phyloP scores from a whole-genome alignment of 30 jellyfish, hydroid and myxozoan species.

The Clytia hemisphaerica region DNA sequence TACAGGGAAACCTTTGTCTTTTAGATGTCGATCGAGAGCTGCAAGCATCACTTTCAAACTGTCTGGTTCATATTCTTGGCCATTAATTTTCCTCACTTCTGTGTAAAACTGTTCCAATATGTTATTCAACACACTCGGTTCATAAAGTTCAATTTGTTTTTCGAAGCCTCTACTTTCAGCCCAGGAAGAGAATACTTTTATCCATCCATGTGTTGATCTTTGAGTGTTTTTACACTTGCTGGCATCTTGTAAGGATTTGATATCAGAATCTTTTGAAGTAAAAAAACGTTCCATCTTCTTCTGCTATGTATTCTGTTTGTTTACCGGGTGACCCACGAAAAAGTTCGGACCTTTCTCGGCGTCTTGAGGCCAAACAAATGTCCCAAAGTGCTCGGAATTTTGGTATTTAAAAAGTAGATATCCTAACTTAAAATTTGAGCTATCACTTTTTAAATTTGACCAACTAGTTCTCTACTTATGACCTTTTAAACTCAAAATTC shows the following conservation, averaged over 20 bases:
- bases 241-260: neutral
- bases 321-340: no score
- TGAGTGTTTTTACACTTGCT: conserved; percentile 5
- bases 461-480: no score
- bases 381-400: no score
- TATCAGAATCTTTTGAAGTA: neutral
- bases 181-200: neutral
- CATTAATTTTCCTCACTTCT: conserved; percentile 2
- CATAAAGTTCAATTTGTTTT: neutral
- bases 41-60: neutral
- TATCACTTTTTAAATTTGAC: no score
- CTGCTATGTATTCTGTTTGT: no score
- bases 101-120: neutral
- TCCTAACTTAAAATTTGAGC: no score
- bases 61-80: conserved; percentile 16
- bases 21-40: neutral
- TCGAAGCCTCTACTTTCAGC: neutral
- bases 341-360: no score
- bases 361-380: no score
- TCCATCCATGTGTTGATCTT: neutral
- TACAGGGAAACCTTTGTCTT: neutral
- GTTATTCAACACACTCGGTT: neutral
- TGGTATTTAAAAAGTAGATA: no score
- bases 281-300: no score
- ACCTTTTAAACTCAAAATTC: no score